A percentile compares a stretch with the other conserved stretches of the same genome.
Conservation (phyloP, 2,113 vertebrate species). For the Myocastor coypus region DNA sequence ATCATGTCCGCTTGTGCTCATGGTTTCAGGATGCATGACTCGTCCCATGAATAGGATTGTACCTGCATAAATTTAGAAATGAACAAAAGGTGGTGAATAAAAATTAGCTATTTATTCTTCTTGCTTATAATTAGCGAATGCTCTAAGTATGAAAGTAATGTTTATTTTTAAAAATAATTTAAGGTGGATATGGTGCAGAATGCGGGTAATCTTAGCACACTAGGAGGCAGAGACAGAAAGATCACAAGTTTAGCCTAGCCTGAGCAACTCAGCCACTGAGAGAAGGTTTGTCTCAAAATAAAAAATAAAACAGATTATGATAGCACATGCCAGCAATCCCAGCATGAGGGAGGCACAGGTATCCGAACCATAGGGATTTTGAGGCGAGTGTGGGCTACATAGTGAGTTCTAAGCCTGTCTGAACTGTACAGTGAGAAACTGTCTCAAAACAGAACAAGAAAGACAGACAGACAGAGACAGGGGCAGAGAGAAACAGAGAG, state of each 20-base stretch:
- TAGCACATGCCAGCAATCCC: not conserved
- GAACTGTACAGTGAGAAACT: not conserved
- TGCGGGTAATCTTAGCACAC: not conserved
- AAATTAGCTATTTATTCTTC: not conserved
- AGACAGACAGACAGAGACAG: not conserved
- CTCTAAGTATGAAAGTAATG: not conserved
- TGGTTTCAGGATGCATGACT: conserved; percentile 97
- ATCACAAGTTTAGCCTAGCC: not conserved
- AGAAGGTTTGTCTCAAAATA: not conserved
- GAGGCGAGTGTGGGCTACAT: not conserved
- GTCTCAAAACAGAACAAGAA: not conserved
- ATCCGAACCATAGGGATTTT: not conserved
- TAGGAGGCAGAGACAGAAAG: not conserved
- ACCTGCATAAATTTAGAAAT: conserved; percentile 84
- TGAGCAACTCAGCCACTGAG: not conserved
- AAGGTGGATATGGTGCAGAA: not conserved
- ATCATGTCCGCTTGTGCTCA: conserved; percentile 92
- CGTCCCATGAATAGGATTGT: conserved; percentile 97
- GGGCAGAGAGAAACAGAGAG: not conserved
- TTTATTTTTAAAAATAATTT: not conserved
- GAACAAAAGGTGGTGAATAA: conserved; percentile 33
- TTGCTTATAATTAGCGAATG: not conserved
- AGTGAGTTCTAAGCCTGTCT: not conserved
- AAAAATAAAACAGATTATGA: not conserved
- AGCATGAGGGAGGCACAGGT: not conserved